Conservation (phyloP, 2,113 vertebrate genomes). For the Haliaeetus leucogaster region DNA sequence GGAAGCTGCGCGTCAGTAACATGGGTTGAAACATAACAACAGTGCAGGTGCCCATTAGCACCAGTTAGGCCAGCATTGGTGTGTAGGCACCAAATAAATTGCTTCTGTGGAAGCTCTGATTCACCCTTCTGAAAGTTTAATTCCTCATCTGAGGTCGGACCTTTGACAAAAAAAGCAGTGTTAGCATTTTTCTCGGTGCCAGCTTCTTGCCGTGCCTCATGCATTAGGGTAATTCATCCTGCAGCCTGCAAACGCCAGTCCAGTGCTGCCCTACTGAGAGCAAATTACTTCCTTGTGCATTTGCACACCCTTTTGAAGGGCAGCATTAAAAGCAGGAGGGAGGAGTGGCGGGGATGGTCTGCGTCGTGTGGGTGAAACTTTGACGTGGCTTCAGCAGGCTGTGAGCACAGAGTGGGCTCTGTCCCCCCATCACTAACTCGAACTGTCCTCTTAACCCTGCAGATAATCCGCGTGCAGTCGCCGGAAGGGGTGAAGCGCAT, state of each 20-base stretch:
- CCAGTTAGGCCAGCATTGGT: not conserved
- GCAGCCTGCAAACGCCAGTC: fast-evolving
- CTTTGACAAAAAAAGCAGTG: not conserved
- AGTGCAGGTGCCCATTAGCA: not conserved
- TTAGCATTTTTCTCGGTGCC: not conserved
- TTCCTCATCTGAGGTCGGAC: not conserved
- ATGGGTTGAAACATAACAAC: too few relatives aligned
- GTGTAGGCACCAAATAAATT: not conserved
- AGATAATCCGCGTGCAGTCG: slow-evolving; percentile 95
- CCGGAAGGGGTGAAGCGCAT: slow-evolving; percentile 95
- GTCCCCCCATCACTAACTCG: fast-evolving
- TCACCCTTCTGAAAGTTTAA: not conserved
- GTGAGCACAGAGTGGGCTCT: not conserved
- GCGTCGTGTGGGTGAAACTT: fast-evolving
- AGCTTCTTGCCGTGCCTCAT: fast-evolving
- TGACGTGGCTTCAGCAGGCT: not conserved
- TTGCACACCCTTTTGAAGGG: too few relatives aligned
- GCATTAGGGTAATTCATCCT: fast-evolving
- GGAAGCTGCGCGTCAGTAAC: not conserved
- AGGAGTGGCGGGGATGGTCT: not conserved
- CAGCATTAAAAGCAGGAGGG: not conserved
- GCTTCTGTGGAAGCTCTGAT: not conserved
- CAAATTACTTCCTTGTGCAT: fast-evolving
- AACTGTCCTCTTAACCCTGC: not conserved
- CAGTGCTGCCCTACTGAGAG: fast-evolving